Evolutionary conservation across 2,113 vertebrate genomes (phyloP), one percentile per base, ranked within the genome.

Genomic region (Petrocephalus microphthalmus): DNA sequence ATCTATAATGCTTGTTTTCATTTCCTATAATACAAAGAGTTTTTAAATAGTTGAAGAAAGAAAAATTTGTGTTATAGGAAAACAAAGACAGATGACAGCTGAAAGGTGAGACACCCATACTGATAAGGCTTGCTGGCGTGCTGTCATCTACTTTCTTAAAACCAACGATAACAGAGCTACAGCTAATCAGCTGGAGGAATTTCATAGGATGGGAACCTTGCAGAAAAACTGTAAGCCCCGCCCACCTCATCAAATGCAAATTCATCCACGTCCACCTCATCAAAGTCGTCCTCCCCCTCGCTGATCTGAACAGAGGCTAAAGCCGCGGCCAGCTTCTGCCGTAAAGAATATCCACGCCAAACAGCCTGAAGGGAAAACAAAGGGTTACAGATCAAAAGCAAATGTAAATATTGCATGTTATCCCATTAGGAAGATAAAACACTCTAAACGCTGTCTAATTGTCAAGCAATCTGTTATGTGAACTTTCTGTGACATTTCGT

Each of bases 361-460:
- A 92, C 92, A 33, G 98, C 98, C 98, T 99, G 95, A 93, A 96
- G 94, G 95, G 94, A 96, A 91, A 88, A 22, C 25, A 88, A 89
- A 95, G 95, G 93, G 90, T 92, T 93, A 96, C 97, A 96, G 96
- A 97, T 98, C 97, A 97, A 92, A 87, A 86, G 89, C 88, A 94
- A 96, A 95, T 93, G 92, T 96, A 97, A 96, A 97, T 97, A 97
- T 96, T 95, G 95, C 94, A 74, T 93, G 95, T 96, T 98, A 97
- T 96, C 96, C 96, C 96, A 97, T 97, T 97, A 97, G 96, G 92
- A 96, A 97, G 96, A 98, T 97, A 97, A 97, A 97, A 97, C 95
- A 97, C 96, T 95, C 95, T 95, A 94, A 95, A 91, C 94, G 93
- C 92, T 93, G 92, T 96, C 96, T 97, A 97, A 97, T 96, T 97